phyloP scores from a whole-genome alignment of 2,797 vertebrate species.

The Enteromius mattozi region DNA sequence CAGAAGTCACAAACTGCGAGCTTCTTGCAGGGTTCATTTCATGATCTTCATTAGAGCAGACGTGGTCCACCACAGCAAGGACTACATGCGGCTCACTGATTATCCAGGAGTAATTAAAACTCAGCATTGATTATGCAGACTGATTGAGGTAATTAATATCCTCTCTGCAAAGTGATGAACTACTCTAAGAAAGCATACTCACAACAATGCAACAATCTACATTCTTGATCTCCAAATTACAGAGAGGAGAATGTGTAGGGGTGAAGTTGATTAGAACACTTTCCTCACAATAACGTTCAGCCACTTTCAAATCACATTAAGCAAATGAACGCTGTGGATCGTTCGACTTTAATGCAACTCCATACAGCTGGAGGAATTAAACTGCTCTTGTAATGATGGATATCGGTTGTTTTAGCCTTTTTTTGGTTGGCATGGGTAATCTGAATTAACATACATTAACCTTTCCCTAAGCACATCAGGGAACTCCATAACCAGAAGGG shows the following conservation, averaged over 20 bases:
- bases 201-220: slow-evolving; percentile 37
- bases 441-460: slow-evolving; percentile 57
- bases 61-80: slow-evolving; percentile 22
- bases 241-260: slow-evolving; percentile 19
- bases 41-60: slow-evolving; percentile 26
- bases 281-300: slow-evolving; percentile 28
- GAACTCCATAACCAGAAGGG: slow-evolving; percentile 24
- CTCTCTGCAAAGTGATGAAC: slow-evolving; percentile 32
- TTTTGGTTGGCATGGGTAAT: slow-evolving; percentile 22
- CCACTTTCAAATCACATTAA: slow-evolving; percentile 19
- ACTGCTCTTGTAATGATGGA: slow-evolving; percentile 29
- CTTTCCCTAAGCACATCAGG: slow-evolving; percentile 43
- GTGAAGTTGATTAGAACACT: slow-evolving; percentile 30
- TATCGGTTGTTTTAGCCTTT: slow-evolving; percentile 24
- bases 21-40: slow-evolving; percentile 15
- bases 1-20: neutral
- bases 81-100: slow-evolving; percentile 22
- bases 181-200: slow-evolving; percentile 24
- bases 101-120: slow-evolving; percentile 45
- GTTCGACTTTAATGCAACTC: slow-evolving; percentile 5
- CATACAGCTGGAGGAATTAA: slow-evolving; percentile 27
- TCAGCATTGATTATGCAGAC: slow-evolving; percentile 38
- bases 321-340: neutral
- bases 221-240: slow-evolving; percentile 31
- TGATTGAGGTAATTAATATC: slow-evolving; percentile 46